phyloP scores from a whole-genome alignment of 1,140 invertebrate species.

The Saccostrea cuccullata region DNA sequence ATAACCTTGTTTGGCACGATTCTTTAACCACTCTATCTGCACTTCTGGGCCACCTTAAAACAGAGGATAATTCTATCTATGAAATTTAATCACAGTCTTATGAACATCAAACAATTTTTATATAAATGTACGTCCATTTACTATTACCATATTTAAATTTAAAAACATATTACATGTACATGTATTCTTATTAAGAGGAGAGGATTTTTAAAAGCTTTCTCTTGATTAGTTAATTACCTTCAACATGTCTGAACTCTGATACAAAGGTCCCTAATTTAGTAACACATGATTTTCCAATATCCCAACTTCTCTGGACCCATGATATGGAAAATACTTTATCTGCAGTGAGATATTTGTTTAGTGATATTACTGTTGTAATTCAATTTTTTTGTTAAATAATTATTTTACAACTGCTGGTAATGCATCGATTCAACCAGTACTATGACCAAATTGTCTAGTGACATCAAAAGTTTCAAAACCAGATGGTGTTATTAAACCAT shows the following conservation, averaged over 20 bases:
- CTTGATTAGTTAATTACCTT: conserved; percentile 5
- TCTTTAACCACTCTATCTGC: conserved; percentile 18
- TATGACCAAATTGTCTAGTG: too few relatives aligned
- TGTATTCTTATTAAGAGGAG: background rate
- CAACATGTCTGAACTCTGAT: conserved; percentile 1
- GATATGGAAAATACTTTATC: conserved; percentile 13
- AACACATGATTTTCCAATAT: conserved; percentile 9
- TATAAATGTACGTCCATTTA: background rate
- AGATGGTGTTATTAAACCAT: too few relatives aligned
- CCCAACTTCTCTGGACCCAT: conserved; percentile 25
- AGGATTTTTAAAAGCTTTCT: background rate
- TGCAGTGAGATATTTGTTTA: background rate
- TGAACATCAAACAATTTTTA: background rate
- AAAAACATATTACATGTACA: background rate
- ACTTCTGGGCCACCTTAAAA: conserved; percentile 8
- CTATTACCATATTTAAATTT: background rate
- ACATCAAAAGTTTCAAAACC: too few relatives aligned
- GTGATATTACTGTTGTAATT: too few relatives aligned
- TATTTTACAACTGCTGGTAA: too few relatives aligned
- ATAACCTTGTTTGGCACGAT: background rate
- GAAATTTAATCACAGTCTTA: background rate
- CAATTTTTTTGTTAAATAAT: too few relatives aligned
- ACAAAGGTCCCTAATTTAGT: background rate
- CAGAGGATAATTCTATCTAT: background rate
- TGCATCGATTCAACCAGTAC: too few relatives aligned